phyloP scores from a whole-genome alignment of 2,888 invertebrate species.

The Cotesia congregata region DNA sequence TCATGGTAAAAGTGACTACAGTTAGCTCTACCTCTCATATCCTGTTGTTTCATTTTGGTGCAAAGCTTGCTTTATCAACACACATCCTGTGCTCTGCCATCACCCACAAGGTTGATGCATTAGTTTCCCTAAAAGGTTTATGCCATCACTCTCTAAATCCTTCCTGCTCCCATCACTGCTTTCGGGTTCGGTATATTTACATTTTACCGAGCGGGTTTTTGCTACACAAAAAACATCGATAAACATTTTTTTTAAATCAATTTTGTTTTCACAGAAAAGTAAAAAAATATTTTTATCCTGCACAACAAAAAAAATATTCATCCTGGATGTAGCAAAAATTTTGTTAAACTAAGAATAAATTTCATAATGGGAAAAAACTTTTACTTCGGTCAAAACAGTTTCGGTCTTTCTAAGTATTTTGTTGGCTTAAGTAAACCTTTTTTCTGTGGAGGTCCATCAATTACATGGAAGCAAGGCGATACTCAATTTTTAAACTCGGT shows the following conservation, averaged over 20 bases:
- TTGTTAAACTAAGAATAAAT: too few relatives aligned
- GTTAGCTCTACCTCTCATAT: background rate
- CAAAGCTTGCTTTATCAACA: constrained; percentile 13
- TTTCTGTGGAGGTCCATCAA: too few relatives aligned
- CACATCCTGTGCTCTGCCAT: constrained; percentile 6
- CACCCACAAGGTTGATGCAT: constrained; percentile 50
- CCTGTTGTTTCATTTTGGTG: background rate
- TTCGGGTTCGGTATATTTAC: constrained; percentile 12
- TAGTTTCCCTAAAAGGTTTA: constrained; percentile 68
- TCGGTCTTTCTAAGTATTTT: too few relatives aligned
- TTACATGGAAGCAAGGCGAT: too few relatives aligned
- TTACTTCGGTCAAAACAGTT: too few relatives aligned
- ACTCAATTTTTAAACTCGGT: too few relatives aligned
- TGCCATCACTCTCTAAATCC: constrained; percentile 60
- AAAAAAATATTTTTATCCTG: too few relatives aligned
- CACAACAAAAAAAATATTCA: too few relatives aligned
- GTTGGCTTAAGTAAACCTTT: too few relatives aligned
- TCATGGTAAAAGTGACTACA: constrained; percentile 1
- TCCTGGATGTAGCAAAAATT: too few relatives aligned
- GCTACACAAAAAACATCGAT: background rate
- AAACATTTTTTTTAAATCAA: background rate
- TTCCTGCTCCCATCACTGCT: constrained; percentile 4
- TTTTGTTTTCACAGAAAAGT: background rate
- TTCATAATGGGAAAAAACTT: too few relatives aligned
- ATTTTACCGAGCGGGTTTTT: constrained; percentile 31